phyloP scores from a whole-genome alignment of 2,797 vertebrate species.

The Alca torda region DNA sequence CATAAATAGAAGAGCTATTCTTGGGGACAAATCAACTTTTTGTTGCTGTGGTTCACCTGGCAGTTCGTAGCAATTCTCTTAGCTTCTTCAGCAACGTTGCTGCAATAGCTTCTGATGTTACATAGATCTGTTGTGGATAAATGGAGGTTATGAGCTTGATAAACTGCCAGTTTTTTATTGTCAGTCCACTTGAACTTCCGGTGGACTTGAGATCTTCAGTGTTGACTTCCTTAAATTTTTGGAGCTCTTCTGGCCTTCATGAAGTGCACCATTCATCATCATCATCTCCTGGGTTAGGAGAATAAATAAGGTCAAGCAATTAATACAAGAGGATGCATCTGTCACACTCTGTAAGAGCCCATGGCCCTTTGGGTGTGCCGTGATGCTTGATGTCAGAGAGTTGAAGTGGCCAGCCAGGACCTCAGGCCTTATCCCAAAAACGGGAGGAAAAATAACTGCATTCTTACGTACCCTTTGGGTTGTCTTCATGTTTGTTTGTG shows the following conservation, averaged over 20 bases:
- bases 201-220: neutral
- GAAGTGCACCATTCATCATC: neutral
- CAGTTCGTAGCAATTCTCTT: neutral
- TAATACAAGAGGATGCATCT: neutral
- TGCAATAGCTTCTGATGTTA: neutral
- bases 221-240: neutral
- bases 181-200: neutral
- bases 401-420: neutral
- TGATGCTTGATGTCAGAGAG: neutral
- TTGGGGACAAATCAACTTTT: neutral
- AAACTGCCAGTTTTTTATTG: neutral
- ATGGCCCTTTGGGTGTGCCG: accelerated
- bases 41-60: neutral
- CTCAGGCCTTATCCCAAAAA: neutral
- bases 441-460: neutral
- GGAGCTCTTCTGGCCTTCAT: neutral
- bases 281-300: neutral
- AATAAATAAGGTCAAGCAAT: neutral
- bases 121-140: neutral
- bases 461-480: neutral
- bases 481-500: neutral
- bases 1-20: neutral
- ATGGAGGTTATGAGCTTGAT: neutral
- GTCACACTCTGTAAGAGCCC: accelerated
- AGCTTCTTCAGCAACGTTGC: accelerated